A percentile compares a stretch with the other conserved stretches of the same genome.
Conservation (phyloP, 2,888 invertebrate genomes). For the Villa cingulata region DNA sequence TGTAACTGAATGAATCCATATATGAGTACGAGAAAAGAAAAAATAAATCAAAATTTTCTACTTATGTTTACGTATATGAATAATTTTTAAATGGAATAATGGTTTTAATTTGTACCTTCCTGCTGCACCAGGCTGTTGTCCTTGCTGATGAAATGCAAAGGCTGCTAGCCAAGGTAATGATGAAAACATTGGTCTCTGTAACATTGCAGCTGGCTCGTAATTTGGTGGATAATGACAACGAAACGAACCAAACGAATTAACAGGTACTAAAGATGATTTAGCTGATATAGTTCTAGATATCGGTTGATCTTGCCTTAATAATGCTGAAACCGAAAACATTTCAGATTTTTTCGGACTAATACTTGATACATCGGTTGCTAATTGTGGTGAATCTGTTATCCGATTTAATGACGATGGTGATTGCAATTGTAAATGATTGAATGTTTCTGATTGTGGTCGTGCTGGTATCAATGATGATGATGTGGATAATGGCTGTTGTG, state of each 20-base stretch:
- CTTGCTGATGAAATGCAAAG: constrained; percentile 35
- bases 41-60: background rate
- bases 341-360: constrained; percentile 54
- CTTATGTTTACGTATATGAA: background rate
- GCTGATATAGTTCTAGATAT: constrained; percentile 46
- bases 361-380: constrained; percentile 29
- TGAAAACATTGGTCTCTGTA: constrained; percentile 32
- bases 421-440: no score
- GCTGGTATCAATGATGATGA: no score
- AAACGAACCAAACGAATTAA: constrained; percentile 40
- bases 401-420: constrained; percentile 7
- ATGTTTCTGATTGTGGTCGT: no score
- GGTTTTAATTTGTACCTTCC: no score
- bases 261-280: constrained; percentile 29
- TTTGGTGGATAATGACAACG: constrained; percentile 31
- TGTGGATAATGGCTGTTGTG: constrained; percentile 37
- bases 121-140: constrained; percentile 27
- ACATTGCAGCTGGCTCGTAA: constrained; percentile 32
- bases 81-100: constrained; percentile 4
- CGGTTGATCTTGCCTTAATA: constrained; percentile 66
- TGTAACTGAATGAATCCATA: constrained; percentile 36
- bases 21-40: background rate
- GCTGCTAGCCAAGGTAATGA: constrained; percentile 35
- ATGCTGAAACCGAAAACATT: constrained; percentile 70
- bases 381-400: constrained; percentile 25